A percentile compares a stretch with the other conserved stretches of the same genome.
These are phyloP conservation scores for Brevipalpus yothersi DNA, from an alignment of 1,140 invertebrate species.

Conservation along the genomic window DNA sequence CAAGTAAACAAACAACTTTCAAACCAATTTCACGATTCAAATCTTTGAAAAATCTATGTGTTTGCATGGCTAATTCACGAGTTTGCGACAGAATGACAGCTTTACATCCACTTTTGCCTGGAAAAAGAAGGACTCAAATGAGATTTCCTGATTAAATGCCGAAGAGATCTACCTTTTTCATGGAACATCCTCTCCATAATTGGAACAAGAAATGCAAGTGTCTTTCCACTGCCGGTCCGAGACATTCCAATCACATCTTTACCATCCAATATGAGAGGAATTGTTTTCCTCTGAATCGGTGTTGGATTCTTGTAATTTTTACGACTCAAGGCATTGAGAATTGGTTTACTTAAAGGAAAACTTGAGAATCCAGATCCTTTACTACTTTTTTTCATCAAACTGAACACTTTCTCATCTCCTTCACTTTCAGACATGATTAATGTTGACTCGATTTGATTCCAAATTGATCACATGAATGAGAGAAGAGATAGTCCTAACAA, in stretches of 20 bases:
- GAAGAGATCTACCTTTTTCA: background rate
- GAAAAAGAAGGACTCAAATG: conserved; percentile 23
- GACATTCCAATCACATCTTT: conserved; percentile 98
- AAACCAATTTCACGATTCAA: conserved; percentile 66
- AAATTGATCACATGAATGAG: too few species aligned
- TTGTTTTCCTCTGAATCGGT: conserved; percentile 94
- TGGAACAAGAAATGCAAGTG: conserved; percentile 92
- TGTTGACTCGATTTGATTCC: too few species aligned
- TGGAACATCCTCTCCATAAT: conserved; percentile 61
- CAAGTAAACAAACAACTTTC: conserved; percentile 60
- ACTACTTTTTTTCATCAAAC: conserved; percentile 21
- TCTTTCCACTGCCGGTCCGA: conserved; percentile 94
- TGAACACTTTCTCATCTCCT: too few species aligned
- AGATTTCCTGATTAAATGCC: too few species aligned
- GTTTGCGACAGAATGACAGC: conserved; percentile 85
- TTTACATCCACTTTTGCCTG: conserved; percentile 42
- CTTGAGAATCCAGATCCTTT: conserved; percentile 70
- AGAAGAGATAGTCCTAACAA: too few species aligned
- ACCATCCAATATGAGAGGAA: conserved; percentile 74
- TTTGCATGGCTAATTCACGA: conserved; percentile 81
- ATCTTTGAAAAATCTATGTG: conserved; percentile 80
- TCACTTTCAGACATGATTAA: too few species aligned
- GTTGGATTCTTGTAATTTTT: conserved; percentile 93
- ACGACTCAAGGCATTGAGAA: conserved; percentile 68
- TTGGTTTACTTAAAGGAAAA: conserved; percentile 52